A percentile compares a stretch with the other conserved stretches of the same genome.
Evolutionary conservation across 2,113 vertebrate genomes (phyloP).

Genomic region (Mesoclemmys tuberculata): DNA sequence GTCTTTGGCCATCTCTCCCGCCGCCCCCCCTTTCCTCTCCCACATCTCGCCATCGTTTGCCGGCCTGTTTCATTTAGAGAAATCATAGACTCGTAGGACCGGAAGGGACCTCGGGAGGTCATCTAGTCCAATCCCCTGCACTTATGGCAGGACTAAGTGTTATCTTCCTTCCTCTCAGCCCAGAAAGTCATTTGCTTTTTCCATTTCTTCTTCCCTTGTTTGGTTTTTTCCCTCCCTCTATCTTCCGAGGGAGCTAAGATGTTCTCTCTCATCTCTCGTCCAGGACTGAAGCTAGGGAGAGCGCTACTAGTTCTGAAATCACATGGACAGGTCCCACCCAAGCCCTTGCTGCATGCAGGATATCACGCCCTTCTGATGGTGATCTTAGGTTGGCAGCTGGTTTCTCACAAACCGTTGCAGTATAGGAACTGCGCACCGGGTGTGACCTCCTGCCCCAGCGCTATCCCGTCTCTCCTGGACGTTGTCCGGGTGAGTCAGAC

Average conservation of each 20-base stretch:
- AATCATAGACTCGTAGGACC: not conserved
- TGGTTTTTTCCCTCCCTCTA: not conserved
- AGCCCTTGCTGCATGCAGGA: not conserved
- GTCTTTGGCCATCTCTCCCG: not conserved
- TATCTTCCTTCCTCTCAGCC: not conserved
- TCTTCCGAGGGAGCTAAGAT: not conserved
- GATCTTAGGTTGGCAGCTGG: not conserved
- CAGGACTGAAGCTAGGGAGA: not conserved
- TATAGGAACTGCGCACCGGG: not conserved
- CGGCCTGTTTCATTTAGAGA: not conserved
- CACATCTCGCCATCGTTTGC: not conserved
- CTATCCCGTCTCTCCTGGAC: not conserved
- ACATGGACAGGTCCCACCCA: not conserved
- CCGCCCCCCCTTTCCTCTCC: not conserved
- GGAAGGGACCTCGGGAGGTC: no score
- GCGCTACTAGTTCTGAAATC: not conserved
- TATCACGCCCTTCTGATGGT: not conserved
- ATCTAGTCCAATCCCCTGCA: no score
- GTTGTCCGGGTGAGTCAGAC: not conserved
- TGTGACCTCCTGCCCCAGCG: not conserved
- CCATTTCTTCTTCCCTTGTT: not conserved
- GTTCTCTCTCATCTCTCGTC: not conserved
- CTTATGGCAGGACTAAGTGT: no score
- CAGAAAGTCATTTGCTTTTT: not conserved
- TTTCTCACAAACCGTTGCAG: not conserved